Conservation (phyloP, 2,113 vertebrate species). For the Pseudopipra pipra region DNA sequence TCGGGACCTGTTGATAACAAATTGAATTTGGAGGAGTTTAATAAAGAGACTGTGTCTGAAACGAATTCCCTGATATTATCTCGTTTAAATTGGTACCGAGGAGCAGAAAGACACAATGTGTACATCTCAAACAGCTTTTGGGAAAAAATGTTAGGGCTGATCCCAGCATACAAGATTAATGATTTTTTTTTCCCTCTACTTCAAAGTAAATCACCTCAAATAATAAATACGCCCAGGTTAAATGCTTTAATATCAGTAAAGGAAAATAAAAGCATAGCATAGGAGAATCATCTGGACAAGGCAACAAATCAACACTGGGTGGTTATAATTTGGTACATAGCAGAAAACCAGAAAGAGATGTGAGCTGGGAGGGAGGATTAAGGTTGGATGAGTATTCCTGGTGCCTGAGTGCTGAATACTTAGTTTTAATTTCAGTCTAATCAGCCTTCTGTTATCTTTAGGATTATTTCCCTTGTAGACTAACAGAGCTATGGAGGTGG, state of each 20-base stretch:
- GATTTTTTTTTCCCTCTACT: neutral
- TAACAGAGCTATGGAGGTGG: neutral
- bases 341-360: neutral
- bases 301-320: neutral
- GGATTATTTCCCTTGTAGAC: neutral
- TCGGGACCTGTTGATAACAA: neutral
- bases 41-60: neutral
- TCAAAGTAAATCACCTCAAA: neutral
- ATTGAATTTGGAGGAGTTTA: neutral
- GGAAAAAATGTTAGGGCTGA: neutral
- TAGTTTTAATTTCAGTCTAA: slow-evolving; percentile 24
- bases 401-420: neutral
- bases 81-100: neutral
- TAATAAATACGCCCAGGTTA: neutral
- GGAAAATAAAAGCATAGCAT: neutral
- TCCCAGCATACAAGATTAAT: neutral
- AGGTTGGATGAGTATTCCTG: neutral
- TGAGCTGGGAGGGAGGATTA: neutral
- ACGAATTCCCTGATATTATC: neutral
- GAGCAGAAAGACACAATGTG: neutral
- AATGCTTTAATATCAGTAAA: neutral
- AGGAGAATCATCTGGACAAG: neutral
- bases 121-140: neutral
- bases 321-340: neutral
- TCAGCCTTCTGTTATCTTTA: neutral